Evolutionary conservation across 2,888 invertebrate genomes (phyloP).

Genomic region (Cerastoderma edule): DNA sequence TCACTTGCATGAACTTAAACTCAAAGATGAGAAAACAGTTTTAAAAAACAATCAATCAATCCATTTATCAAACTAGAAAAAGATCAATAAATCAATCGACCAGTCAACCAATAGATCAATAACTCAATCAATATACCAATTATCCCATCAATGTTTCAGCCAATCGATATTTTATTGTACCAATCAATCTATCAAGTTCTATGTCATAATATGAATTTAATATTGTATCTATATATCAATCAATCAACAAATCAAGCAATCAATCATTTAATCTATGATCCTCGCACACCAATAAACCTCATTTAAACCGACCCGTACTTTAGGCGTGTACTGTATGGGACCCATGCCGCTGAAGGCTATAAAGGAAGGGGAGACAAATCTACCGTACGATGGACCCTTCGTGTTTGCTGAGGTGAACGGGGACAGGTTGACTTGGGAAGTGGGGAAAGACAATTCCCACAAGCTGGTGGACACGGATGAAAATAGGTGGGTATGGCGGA

Average conservation of each 20-base stretch:
- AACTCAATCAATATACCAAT: too few species aligned
- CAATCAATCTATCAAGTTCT: not conserved
- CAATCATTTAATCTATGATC: not conserved
- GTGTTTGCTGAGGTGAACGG: slow-evolving; percentile 97
- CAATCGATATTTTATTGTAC: not conserved
- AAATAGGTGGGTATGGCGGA: slow-evolving; percentile 26
- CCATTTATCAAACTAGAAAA: too few species aligned
- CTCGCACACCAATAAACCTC: not conserved
- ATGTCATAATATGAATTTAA: not conserved
- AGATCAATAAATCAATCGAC: too few species aligned
- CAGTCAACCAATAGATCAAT: too few species aligned
- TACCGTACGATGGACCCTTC: slow-evolving; percentile 93
- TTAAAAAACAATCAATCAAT: too few species aligned
- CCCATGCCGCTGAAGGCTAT: slow-evolving; percentile 94
- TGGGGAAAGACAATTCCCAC: slow-evolving; percentile 25
- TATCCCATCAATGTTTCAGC: not conserved
- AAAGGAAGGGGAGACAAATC: slow-evolving; percentile 91
- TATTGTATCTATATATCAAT: not conserved
- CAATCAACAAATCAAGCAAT: not conserved
- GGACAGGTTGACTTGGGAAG: slow-evolving; percentile 92
- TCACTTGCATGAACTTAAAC: too few species aligned
- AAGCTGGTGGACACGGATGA: not conserved
- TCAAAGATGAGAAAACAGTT: too few species aligned
- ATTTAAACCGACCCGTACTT: not conserved
- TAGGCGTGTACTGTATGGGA: slow-evolving; percentile 91